Percentiles rank a stretch among this genome's conserved stretches.
phyloP scores from a whole-genome alignment of 2,113 vertebrate genomes.

The Copsychus sechellarum region DNA sequence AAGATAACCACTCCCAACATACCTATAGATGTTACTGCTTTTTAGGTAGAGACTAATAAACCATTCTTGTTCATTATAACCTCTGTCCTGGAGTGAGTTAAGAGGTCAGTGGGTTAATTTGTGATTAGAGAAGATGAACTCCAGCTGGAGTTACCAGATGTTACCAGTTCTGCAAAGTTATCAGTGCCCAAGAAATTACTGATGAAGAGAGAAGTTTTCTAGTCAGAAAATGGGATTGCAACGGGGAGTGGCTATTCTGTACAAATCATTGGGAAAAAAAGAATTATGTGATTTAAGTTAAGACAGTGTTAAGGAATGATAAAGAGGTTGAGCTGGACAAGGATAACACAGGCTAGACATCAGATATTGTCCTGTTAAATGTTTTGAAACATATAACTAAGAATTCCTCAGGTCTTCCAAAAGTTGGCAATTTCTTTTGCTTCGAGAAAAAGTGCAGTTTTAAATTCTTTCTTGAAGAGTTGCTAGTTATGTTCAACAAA shows the following conservation, averaged over 20 bases:
- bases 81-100: neutral
- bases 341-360: neutral
- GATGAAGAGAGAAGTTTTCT: neutral
- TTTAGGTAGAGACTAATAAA: neutral
- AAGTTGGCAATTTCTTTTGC: neutral
- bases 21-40: neutral
- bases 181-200: neutral
- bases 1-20: neutral
- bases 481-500: neutral
- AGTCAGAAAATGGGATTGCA: neutral
- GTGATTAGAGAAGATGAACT: neutral
- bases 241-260: neutral
- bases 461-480: neutral
- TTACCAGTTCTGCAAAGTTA: neutral
- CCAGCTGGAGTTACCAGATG: neutral
- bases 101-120: neutral
- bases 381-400: neutral
- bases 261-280: neutral
- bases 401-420: neutral
- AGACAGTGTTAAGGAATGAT: neutral
- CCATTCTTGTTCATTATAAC: neutral
- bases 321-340: neutral
- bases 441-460: neutral
- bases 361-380: neutral
- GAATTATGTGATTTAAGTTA: neutral